A percentile compares a stretch with the other conserved stretches of the same genome.
phyloP scores from a whole-genome alignment of 1,140 invertebrate genomes.

The Conus betulinus region DNA sequence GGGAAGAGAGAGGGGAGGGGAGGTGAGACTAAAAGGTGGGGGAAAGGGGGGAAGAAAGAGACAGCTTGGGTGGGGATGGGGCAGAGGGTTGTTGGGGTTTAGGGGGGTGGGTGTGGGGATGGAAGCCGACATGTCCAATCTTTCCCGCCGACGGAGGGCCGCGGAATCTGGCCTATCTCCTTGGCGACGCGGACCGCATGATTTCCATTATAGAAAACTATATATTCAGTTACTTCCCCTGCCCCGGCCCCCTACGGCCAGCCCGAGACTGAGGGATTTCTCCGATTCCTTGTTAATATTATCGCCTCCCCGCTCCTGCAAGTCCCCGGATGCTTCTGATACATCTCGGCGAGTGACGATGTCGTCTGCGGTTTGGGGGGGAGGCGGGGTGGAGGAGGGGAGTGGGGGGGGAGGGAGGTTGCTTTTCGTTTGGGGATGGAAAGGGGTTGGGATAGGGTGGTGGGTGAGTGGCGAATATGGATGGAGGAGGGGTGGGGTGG shows the following conservation, averaged over 20 bases:
- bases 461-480: neutral
- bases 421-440: no score
- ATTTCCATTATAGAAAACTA: slow-evolving; percentile 39
- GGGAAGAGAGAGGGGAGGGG: no score
- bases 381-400: neutral
- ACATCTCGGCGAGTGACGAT: slow-evolving; percentile 1
- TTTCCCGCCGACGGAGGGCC: neutral
- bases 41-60: no score
- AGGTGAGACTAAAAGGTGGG: no score
- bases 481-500: no score
- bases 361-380: neutral
- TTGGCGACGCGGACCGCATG: slow-evolving; percentile 23
- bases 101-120: neutral
- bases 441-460: no score
- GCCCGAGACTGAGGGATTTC: slow-evolving; percentile 30
- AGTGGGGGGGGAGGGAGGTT: no score
- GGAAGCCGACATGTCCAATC: neutral
- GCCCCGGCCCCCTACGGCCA: neutral
- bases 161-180: neutral
- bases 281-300: slow-evolving; percentile 38
- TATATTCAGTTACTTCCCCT: slow-evolving; percentile 35
- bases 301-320: slow-evolving; percentile 19
- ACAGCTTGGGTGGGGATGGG: no score
- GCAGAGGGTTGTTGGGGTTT: no score
- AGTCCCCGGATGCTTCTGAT: slow-evolving; percentile 33